phyloP scores from a whole-genome alignment of 2,797 vertebrate genomes.

The Sebastes reedi region DNA sequence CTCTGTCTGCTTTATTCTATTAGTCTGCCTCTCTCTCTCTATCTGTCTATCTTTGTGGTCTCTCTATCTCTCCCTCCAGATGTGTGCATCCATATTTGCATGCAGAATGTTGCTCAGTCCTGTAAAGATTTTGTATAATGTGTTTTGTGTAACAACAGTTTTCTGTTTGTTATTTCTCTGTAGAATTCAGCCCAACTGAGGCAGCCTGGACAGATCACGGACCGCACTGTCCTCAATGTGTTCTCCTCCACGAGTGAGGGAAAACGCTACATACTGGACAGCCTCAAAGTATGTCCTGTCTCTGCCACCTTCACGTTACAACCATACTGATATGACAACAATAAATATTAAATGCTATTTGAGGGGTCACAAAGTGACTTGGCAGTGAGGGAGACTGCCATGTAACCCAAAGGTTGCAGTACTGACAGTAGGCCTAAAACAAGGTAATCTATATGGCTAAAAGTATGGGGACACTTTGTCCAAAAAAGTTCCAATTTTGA shows the following conservation, averaged over 20 bases:
- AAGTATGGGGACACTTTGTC: neutral
- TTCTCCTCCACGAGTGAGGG: slow-evolving; percentile 75
- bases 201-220: slow-evolving; percentile 85
- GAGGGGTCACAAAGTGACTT: neutral
- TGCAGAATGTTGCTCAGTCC: neutral
- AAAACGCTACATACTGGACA: slow-evolving; percentile 85
- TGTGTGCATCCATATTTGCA: neutral
- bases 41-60: neutral
- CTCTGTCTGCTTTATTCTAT: slow-evolving; percentile 17
- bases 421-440: neutral
- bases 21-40: neutral
- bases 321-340: neutral
- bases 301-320: neutral
- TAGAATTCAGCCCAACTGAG: slow-evolving; percentile 76
- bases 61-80: neutral
- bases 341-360: neutral
- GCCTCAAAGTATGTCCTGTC: slow-evolving; percentile 80
- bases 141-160: neutral
- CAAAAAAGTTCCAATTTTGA: neutral
- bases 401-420: neutral
- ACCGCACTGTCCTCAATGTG: slow-evolving; percentile 88
- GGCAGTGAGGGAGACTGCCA: neutral
- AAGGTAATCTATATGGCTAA: neutral
- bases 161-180: slow-evolving; percentile 26
- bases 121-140: neutral